A percentile compares a stretch with the other conserved stretches of the same genome.
phyloP scores from a whole-genome alignment of 2,888 invertebrate genomes.

The Alviniconcha strummeri region DNA sequence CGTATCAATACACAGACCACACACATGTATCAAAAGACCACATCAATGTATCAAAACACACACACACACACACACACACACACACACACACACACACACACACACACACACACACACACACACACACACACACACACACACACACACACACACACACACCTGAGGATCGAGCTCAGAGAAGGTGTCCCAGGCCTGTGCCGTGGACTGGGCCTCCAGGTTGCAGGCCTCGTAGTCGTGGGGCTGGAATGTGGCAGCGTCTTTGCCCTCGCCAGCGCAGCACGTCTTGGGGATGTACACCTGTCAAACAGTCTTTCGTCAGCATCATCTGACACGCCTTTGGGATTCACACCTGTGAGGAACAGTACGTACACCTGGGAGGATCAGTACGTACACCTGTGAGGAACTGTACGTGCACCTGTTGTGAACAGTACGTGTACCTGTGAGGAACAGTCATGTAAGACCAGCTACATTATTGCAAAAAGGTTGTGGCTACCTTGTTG shows the following conservation, averaged over 20 bases:
- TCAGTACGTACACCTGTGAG: background rate
- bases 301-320: background rate
- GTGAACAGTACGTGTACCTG: background rate
- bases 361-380: background rate
- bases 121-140: background rate
- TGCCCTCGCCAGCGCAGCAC: constrained; percentile 35
- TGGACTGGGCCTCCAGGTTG: constrained; percentile 33
- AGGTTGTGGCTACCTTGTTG: too few species aligned
- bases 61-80: background rate
- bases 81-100: constrained; percentile 5
- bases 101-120: constrained; percentile 5
- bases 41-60: background rate
- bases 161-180: constrained; percentile 11
- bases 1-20: too few species aligned
- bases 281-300: constrained; percentile 37
- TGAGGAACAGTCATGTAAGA: background rate
- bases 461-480: too few species aligned
- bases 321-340: background rate
- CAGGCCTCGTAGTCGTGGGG: constrained; percentile 26
- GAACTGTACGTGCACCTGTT: background rate
- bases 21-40: too few species aligned
- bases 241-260: constrained; percentile 18
- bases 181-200: constrained; percentile 18
- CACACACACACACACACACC: background rate
- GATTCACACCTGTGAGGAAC: background rate